phyloP scores from a whole-genome alignment of 2,797 vertebrate genomes.

The Buceros bicornis region DNA sequence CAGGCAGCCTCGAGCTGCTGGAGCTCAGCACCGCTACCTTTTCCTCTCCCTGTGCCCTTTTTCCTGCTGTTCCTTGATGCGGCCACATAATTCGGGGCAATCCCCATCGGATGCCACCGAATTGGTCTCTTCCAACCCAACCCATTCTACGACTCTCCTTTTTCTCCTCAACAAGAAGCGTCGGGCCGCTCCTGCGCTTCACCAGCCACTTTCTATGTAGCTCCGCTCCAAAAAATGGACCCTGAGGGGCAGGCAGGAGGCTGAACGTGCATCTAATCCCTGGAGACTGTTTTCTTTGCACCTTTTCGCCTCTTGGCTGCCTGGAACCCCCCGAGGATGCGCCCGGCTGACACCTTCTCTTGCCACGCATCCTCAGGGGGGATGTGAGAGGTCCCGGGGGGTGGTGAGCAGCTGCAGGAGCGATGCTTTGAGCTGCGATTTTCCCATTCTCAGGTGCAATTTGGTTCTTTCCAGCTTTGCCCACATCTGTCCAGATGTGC shows the following conservation, averaged over 20 bases:
- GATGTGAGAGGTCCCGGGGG: accelerated
- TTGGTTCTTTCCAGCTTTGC: neutral
- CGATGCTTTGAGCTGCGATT: accelerated
- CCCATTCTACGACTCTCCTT: neutral
- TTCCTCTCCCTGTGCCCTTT: neutral
- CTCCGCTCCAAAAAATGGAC: neutral
- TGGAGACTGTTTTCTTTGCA: neutral
- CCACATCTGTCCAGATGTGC: neutral
- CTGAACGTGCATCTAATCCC: neutral
- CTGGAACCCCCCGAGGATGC: neutral
- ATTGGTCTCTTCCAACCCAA: neutral
- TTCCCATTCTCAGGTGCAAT: accelerated
- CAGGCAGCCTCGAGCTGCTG: neutral
- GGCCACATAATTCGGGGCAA: neutral
- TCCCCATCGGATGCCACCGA: too few species aligned
- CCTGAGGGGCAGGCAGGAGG: neutral
- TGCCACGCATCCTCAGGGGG: accelerated
- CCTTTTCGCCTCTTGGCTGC: neutral
- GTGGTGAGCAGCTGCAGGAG: accelerated
- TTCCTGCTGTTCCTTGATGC: neutral
- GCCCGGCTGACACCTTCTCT: accelerated
- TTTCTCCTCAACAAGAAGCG: neutral
- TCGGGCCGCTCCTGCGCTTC: neutral
- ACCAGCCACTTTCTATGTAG: neutral
- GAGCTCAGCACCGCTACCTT: neutral